Percentiles rank a stretch among this genome's conserved stretches.
Conservation (phyloP, 2,888 invertebrate genomes). For the Cheiracanthium punctorium region DNA sequence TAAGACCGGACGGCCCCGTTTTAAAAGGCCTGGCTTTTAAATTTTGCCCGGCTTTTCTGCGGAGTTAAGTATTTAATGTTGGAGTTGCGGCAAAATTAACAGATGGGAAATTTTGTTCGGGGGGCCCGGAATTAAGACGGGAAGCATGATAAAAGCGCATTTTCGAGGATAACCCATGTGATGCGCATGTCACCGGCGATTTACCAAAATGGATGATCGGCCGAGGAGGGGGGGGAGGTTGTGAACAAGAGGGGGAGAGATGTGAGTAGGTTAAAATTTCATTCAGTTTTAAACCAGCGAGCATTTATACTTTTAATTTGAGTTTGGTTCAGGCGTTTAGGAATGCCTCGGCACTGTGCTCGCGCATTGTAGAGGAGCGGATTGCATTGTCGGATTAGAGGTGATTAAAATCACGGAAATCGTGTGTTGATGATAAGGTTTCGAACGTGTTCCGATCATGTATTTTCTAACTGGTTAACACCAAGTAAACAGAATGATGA, state of each 20-base stretch:
- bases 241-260: not conserved
- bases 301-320: not conserved
- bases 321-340: too few species aligned
- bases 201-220: constrained; percentile 11
- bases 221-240: not conserved
- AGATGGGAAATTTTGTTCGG: constrained; percentile 8
- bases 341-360: too few species aligned
- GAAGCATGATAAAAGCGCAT: constrained; percentile 13
- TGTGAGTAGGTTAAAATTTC: not conserved
- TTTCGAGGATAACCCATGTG: constrained; percentile 7
- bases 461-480: too few species aligned
- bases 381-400: too few species aligned
- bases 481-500: too few species aligned
- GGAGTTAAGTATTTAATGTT: constrained; percentile 6
- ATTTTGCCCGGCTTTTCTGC: not conserved
- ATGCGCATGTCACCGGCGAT: constrained; percentile 2
- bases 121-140: constrained; percentile 5
- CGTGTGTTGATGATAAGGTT: too few species aligned
- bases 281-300: not conserved
- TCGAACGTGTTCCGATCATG: too few species aligned
- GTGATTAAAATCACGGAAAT: too few species aligned
- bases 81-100: constrained; percentile 17
- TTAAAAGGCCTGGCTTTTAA: constrained; percentile 10
- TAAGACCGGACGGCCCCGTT: constrained; percentile 12
- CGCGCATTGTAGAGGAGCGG: too few species aligned